Base-by-base conservation (phyloP, 1,140 invertebrate species). In the Marisa cornuarietis region DNA sequence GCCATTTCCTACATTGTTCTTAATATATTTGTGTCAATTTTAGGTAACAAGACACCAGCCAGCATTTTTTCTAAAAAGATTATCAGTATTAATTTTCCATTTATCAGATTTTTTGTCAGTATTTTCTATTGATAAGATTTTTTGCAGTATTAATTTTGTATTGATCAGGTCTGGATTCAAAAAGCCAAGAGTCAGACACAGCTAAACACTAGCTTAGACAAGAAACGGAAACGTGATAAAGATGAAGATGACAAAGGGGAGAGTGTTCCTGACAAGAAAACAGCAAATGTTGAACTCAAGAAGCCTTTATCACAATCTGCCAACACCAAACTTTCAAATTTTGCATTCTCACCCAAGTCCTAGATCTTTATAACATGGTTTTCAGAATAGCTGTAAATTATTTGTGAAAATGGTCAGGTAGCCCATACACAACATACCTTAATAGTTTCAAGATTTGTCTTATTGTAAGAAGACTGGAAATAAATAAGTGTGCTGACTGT, bases 291-390 rank as follows among this genome's bases (percentile, higher is more conserved):
- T n/a, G 79, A 83, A 3, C 76, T 68, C 10, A 85, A 84, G 62
- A 84, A 85, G 68, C 83, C 84, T 49, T 75, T 87, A 13, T 85
- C 84, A 24, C 83, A 85, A 61, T 79, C 63, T 8, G 83, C 85
- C 2, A 88, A 87, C 69, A 73, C 83, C 49, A 88, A 86, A 82
- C 81, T 88, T 10, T 77, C 82, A 24, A 80, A 81, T n/a, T 88
- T 88, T 82, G 80, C 83, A 49, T 88, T 88, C 81, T 74, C 78
- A 26, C 52, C 76, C 0, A 77, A 77, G 68, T 31, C 63, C 4
- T 77, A 62, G 65, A 58, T 11, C 54, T 58, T 58, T 58, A 54
- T 14, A 54, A 8, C 52, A 9, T 54, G 52, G 14, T 54, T 14
- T 9, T 54, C 52, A 54, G 52, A 54, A 14, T 8, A 14, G 14